These are phyloP conservation scores for Thymelicus acteon DNA, from an alignment of 2,888 invertebrate genomes.

Conservation along the genomic window DNA sequence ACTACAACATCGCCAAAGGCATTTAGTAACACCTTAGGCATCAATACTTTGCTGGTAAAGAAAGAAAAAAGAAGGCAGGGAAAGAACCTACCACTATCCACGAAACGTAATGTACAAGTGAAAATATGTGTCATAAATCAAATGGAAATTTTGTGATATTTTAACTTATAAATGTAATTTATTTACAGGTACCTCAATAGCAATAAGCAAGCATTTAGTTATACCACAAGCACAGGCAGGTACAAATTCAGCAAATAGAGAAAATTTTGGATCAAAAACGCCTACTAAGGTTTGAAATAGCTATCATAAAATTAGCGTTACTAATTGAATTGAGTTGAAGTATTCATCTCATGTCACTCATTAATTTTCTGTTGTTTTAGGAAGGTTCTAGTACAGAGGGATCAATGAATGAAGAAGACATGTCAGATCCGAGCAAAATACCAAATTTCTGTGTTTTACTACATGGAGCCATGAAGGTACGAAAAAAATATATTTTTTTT, in stretches of 20 bases:
- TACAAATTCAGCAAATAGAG: conserved; percentile 69
- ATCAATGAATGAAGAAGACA: conserved; percentile 76
- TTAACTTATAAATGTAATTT: background rate
- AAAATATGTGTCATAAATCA: no score
- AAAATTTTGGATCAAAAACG: conserved; percentile 75
- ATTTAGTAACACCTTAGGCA: no score
- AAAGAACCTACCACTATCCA: no score
- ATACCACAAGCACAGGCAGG: conserved; percentile 87
- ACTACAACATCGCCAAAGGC: no score
- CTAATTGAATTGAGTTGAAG: no score
- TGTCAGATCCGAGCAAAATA: conserved; percentile 89
- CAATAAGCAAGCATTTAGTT: conserved; percentile 95
- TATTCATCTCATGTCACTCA: background rate
- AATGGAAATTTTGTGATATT: background rate
- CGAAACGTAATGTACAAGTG: no score
- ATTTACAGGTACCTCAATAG: conserved; percentile 91
- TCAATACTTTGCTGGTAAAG: no score
- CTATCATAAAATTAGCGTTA: no score
- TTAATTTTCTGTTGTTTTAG: conserved; percentile 48
- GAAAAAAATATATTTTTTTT: no score
- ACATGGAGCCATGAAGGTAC: conserved; percentile 94
- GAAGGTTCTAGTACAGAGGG: conserved; percentile 71
- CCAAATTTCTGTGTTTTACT: conserved; percentile 97
- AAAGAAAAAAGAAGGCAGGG: no score
- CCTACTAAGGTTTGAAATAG: conserved; percentile 65